Evolutionary conservation across 2,113 vertebrate species (phyloP), one percentile per base, ranked within the genome.

Genomic region (Vulpes ferrilata): DNA sequence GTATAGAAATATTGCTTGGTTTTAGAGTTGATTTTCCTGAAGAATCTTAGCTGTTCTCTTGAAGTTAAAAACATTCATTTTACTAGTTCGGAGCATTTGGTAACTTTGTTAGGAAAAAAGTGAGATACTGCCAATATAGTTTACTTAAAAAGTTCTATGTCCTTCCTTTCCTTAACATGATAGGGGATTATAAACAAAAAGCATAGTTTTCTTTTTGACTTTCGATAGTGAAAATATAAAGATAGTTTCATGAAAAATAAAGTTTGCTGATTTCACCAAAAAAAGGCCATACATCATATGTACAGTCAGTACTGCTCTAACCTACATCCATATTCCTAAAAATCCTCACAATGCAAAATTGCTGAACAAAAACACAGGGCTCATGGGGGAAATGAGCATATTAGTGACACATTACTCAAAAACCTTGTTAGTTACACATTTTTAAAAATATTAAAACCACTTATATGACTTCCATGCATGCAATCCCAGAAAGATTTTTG

Each of bases 221-320:
- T 87, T 94, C 71, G 85, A 51, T 20, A 69, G 59, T 85, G 76
- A 64, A 96, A 97, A 98, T 95, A 95, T 23, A 95, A 78, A 13
- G 25, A 97, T 67, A 15, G 79, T 76, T 97, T 95, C 85, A 93
- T 23, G 82, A 64, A 93, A 96, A 94, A 92, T 78, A 97, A 98
- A 98, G 38, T 55, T 93, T 81, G 15, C 76, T 88, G 19, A 38
- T 69, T 92, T 96, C 64, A 43, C 43, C 43, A 95, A 96, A 86
- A 69, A 79, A 60, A 93, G 25, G 51, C 1, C 1, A 90, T 62
- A 55, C 89, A 84, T 71, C 78, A 35, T 22, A 13, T 78, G 16
- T 62, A 83, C 16, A 69, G 53, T 84, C 22, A n/a, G 20, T 71
- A 73, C 53, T 84, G 12, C 43, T 91, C 3, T 57, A 57, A 74